Evolutionary conservation across 64 coral and sea anemone species (phyloP), one percentile per base, ranked within the genome.

Genomic region (Trachythela sp.): DNA sequence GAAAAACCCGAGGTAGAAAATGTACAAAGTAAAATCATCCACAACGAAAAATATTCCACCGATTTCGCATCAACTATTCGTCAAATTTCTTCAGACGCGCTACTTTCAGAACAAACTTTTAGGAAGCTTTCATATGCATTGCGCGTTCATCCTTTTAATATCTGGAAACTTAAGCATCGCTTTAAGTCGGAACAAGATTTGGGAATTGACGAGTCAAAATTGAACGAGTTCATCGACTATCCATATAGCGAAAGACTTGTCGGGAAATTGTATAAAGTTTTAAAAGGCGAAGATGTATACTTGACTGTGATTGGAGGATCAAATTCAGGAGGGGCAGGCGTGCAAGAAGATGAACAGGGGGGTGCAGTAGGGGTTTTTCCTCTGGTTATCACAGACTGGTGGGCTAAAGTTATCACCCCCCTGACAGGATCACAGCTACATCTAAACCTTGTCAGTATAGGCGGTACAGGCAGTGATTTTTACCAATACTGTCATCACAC

Each of bases 401-500:
- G 93, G 89, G 85, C 84, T 83, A 87, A 91, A 18, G 87, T 49
- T 9, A 36, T 94, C 49, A 70, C 39, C n/a, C 86, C 77, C 30
- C 27, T 37, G n/a, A 91, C 89, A 9, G 87, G 87, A 30, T 83
- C 93, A 41, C 60, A 71, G 15, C 49, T 94, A 29, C 84, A 89
- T 26, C 49, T 86, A 35, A 31, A 54, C 48, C 13, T 84, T 39
- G 48, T 94, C 14, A 39, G 89, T 4, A 88, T 94, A 0, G 93
- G 93, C 1, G 93, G 93, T 71, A 91, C 93, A 7, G 93, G 85
- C 10, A 94, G 93, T 70, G 87, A 94, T 42, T 84, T 91, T 50
- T 94, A 88, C 54, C 84, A 85, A 13, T 92, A 83, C 87, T 92
- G 91, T 37, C 86, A 92, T 26, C 70, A 60, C 2, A 88, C 43